Base-by-base conservation (phyloP, 2,113 vertebrate species). In the Brienomyrus brachyistius region DNA sequence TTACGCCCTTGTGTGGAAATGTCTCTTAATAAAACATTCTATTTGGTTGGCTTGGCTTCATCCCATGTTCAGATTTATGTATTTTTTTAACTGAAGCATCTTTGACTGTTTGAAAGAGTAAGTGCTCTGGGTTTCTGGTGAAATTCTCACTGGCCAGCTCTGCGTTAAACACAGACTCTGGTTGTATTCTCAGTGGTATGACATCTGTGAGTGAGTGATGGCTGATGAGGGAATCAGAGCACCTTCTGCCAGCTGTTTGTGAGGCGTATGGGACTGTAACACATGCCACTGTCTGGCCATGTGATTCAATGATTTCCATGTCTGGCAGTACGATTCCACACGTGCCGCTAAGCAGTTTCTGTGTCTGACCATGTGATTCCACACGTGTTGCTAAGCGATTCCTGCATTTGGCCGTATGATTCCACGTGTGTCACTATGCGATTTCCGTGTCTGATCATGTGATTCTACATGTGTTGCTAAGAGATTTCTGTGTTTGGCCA, bases 351-450 rank as follows among this genome's bases (percentile, higher is more conserved):
- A 5, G 52, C 4, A 4, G 5, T 19, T 54, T 54, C 17, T 6
- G 17, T 80, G 50, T 80, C 88, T 74, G 59, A 15, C 45, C 56
- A 4, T 8, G 27, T 48, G 43, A 66, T 62, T 56, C 66, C 21
- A 54, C 1, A 0, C 5, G 0, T 54, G 52, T 1, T 17, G 1
- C 1, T 54, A 2, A 21, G 52, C 1, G 17, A 21, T 54, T 54
- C 4, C 5, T 2, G 5, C 21, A 0, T 56, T 5, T 21, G 17
- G 15, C 19, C 5, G 0, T 21, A 5, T 56, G 19, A 56, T 56
- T 56, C 54, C 54, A 23, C 19, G 2, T 1, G 17, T 89, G 54
- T 5, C 19, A 0, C 19, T 56, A 2, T 6, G 54, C 1, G 5
- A 21, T 56, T 56, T 19, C 51, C 1, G 0, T 11, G 1, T 47